Evolutionary conservation across 2,113 vertebrate genomes (phyloP), one percentile per base, ranked within the genome.

Genomic region (Clarias macrocephalus): DNA sequence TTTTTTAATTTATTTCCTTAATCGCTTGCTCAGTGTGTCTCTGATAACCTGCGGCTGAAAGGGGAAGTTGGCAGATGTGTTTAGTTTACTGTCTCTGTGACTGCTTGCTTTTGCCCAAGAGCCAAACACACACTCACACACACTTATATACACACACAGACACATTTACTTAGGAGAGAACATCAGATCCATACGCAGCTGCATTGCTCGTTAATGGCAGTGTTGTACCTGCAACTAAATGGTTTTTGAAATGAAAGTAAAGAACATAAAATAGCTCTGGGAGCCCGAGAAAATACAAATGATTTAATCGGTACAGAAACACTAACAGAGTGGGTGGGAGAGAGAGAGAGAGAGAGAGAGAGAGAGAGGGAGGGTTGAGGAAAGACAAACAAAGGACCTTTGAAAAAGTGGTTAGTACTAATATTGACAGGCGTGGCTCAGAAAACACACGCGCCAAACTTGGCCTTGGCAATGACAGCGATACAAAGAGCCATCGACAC

Each of bases 391-490:
- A 94, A 82, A 91, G 56, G 90, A 89, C 85, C 84, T 93, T 91
- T 89, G 89, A 92, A 90, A 92, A 91, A 80, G 89, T 56, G 90
- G 92, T 88, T 90, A 91, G 91, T 93, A 93, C 92, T 92, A 96
- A 95, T 95, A 95, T 96, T 96, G 93, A 95, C 93, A 92, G 83
- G 90, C 73, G 37, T 6, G 63, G 90, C 89, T 57, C 42, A 88
- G 86, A 88, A 93, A 92, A 91, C 88, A 89, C 89, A 86, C 90
- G 86, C 88, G 89, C 91, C 60, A 84, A 85, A 90, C 94, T 93
- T 91, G 91, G 91, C 90, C 86, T 92, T 91, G 91, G 91, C 93
- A 91, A 93, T 91, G 82, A 92, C 87, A 23, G 9, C 63, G 48
- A 85, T 84, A 93, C 91, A 94, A 94, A 93, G 90, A 89, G 86